Percentiles rank a stretch among this genome's conserved stretches.
These are phyloP conservation scores for Hypercompe scribonia DNA, from an alignment of 2,888 invertebrate species.

Conservation along the genomic window DNA sequence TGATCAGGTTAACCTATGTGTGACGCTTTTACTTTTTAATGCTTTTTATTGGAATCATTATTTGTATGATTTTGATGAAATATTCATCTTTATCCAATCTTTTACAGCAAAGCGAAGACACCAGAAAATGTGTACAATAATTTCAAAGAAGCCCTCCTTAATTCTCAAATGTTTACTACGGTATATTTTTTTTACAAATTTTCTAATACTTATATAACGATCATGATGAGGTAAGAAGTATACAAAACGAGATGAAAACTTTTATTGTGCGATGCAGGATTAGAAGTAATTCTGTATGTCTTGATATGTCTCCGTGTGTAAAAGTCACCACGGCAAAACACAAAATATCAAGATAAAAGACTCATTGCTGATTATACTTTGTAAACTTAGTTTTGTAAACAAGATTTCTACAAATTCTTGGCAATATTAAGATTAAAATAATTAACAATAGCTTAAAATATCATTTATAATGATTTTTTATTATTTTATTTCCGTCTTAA, in stretches of 20 bases:
- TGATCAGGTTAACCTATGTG: no score
- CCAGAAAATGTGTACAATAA: constrained; percentile 1
- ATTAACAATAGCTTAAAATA: not conserved
- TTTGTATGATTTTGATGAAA: not conserved
- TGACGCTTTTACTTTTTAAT: no score
- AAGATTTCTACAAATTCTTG: no score
- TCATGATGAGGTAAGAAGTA: not conserved
- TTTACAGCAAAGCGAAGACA: constrained; percentile 3
- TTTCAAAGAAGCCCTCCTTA: not conserved
- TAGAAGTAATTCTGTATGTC: no score
- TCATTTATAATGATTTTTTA: not conserved
- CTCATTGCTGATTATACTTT: no score
- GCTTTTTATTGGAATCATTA: not conserved
- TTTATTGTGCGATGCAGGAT: no score
- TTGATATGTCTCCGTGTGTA: no score
- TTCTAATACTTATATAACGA: not conserved
- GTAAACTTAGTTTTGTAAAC: no score
- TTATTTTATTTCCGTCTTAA: not conserved
- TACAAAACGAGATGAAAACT: no score
- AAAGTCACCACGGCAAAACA: no score
- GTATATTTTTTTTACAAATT: not conserved
- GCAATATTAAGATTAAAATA: not conserved
- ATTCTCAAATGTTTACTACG: not conserved
- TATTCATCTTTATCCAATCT: not conserved
- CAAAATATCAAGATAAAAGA: no score